Percentiles rank a stretch among this genome's conserved stretches.
Evolutionary conservation across 2,797 vertebrate species (phyloP).

Genomic region (Gorsachius magnificus): DNA sequence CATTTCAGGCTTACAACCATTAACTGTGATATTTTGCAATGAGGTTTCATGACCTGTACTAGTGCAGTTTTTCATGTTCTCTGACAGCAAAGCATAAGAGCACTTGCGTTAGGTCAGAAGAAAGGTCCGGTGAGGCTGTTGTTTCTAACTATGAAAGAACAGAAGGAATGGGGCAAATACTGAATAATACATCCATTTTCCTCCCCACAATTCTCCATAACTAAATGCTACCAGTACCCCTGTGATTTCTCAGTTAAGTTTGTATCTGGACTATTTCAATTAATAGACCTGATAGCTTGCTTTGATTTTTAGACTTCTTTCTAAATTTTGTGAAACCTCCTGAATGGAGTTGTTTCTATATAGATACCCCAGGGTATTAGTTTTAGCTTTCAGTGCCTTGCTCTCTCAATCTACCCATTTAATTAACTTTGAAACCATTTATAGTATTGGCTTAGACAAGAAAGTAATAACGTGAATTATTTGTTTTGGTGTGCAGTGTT

Average conservation of each 20-base stretch:
- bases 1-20: not conserved
- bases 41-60: not conserved
- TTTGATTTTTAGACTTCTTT: not conserved
- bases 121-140: not conserved
- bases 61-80: not conserved
- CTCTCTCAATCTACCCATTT: not conserved
- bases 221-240: accelerated
- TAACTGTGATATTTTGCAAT: not conserved
- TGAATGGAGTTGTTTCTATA: not conserved
- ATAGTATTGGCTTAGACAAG: not conserved
- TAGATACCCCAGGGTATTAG: not conserved
- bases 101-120: not conserved
- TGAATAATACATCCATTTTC: not conserved
- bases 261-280: not conserved
- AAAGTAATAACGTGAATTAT: not conserved
- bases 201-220: not conserved
- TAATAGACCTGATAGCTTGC: not conserved
- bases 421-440: not conserved
- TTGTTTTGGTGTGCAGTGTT: not conserved
- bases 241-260: not conserved
- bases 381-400: not conserved
- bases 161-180: not conserved
- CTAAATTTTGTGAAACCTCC: not conserved
- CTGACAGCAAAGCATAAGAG: not conserved
- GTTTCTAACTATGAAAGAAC: not conserved